Base-by-base conservation (phyloP, 1,140 invertebrate species). In the Lepidotrigona ventralis region DNA sequence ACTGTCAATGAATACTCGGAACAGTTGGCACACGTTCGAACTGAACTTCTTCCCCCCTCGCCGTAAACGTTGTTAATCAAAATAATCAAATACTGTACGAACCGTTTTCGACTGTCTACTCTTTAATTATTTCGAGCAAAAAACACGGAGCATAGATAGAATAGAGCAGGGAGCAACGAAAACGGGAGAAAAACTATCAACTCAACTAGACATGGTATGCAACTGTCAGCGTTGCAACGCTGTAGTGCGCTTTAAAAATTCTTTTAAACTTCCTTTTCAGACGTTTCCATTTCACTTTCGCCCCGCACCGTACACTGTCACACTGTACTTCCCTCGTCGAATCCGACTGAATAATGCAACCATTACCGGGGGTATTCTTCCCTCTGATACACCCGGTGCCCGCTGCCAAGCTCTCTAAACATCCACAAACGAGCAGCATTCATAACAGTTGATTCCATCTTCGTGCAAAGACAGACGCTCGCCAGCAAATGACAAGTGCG, bases 301-400 rank as follows among this genome's bases (percentile, higher is more conserved):
- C 70, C 74, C 39, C 39, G 33, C 33, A 3, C 6, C 6, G 8
- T n/a, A n/a, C n/a, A 64, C 73, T 77, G 64, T 82, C 78, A 70
- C 81, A 21, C 17, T 78, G 74, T 69, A 82, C 74, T 82, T 69
- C 70, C 60, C 81, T 70, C 74, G 39, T 78, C 81, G 81, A 82
- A 82, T 77, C 81, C 74, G 64, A 77, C 81, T 82, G 74, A 77
- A 82, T 77, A 82, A 82, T 82, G 74, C 81, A 82, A 77, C 73
- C 81, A 82, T 82, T 78, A 70, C 64, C 12, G 39, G 81, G 81
- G 74, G 39, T 82, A 77, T 78, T 82, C 81, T 77, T 58, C 70
- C 33, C 66, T 26, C 74, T n/a, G 81, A 70, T 77, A 77, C 74
- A 68, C 46, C 46, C 26, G 39, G 23, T 76, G 73, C 54, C 69